phyloP scores from a whole-genome alignment of 2,113 vertebrate genomes.

The Vidua macroura region DNA sequence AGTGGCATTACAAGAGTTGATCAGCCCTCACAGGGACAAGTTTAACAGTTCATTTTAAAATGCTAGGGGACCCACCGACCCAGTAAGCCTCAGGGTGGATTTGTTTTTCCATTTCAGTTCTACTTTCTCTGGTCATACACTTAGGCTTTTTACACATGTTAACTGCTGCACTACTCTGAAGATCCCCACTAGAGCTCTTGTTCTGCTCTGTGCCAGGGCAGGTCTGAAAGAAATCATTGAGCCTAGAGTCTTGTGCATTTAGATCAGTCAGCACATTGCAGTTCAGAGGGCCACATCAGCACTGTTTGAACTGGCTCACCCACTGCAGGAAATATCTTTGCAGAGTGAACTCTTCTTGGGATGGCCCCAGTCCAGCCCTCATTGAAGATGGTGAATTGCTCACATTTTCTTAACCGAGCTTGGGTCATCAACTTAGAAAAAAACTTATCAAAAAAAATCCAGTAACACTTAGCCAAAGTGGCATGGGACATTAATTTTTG shows the following conservation, averaged over 20 bases:
- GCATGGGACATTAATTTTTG: neutral
- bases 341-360: neutral
- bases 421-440: neutral
- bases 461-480: neutral
- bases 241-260: neutral
- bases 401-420: neutral
- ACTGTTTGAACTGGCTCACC: slow-evolving; percentile 20
- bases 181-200: neutral
- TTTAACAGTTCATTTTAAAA: neutral
- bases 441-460: neutral
- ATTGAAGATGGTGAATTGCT: slow-evolving; percentile 11
- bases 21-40: neutral
- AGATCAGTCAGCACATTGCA: neutral
- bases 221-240: neutral
- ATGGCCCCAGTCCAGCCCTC: slow-evolving; percentile 2
- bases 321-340: slow-evolving; percentile 40
- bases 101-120: neutral
- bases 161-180: neutral
- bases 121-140: neutral
- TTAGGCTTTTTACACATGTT: rapidly evolving
- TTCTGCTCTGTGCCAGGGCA: neutral
- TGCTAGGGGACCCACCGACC: neutral
- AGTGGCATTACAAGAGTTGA: neutral
- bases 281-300: slow-evolving; percentile 48
- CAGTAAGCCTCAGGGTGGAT: neutral